phyloP scores from a whole-genome alignment of 2,888 invertebrate species.

The Tenthredo distinguenda region DNA sequence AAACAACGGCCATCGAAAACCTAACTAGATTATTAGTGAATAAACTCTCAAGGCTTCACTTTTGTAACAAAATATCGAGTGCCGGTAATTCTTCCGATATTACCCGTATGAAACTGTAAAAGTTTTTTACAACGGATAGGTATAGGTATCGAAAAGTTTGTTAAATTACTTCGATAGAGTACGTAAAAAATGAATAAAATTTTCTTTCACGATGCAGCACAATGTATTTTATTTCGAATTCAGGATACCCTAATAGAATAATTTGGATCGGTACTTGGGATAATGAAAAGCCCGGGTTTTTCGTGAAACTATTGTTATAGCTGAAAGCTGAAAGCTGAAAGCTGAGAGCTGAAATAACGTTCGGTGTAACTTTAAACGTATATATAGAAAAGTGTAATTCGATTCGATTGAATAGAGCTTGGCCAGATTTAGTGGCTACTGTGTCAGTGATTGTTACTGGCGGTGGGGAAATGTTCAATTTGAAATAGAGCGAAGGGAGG shows the following conservation, averaged over 20 bases:
- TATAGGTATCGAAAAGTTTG: not conserved
- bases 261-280: not conserved
- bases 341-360: not conserved
- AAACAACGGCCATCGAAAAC: not conserved
- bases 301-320: not conserved
- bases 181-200: not conserved
- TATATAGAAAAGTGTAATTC: not conserved
- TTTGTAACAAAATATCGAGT: not conserved
- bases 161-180: not conserved
- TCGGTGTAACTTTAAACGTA: not conserved
- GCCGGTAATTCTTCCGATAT: not conserved
- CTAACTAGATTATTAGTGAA: not conserved
- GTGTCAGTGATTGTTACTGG: constrained; percentile 26
- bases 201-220: not conserved
- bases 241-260: not conserved
- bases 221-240: not conserved
- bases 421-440: constrained; percentile 8
- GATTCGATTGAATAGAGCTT: not conserved
- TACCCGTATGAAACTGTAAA: not conserved
- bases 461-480: not conserved
- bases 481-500: constrained; percentile 26
- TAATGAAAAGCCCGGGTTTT: not conserved
- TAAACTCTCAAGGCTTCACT: not conserved
- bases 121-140: not conserved
- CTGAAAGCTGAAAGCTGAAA: not conserved